Evolutionary conservation across 1,140 invertebrate species (phyloP).

Genomic region (Bombus haemorrhoidalis): DNA sequence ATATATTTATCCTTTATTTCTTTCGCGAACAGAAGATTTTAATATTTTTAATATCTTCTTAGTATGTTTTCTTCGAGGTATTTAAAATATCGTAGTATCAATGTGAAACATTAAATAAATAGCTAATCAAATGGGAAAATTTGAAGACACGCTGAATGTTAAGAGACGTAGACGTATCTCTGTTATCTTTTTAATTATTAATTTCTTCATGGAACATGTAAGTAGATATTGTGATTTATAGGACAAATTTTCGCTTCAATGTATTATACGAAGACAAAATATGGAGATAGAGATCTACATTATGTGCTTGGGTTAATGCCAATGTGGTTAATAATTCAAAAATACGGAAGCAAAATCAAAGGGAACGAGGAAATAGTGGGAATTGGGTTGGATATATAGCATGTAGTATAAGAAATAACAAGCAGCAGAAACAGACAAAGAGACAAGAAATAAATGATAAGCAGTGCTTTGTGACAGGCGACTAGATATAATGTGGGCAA

Average conservation of each 20-base stretch:
- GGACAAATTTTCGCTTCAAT: neutral
- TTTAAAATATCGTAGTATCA: neutral
- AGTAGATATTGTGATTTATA: neutral
- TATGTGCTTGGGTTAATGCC: neutral
- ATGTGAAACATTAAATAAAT: neutral
- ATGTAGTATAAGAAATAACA: neutral
- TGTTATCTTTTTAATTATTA: neutral
- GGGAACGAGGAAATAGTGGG: neutral
- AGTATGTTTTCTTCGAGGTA: neutral
- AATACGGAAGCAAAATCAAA: neutral
- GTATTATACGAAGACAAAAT: neutral
- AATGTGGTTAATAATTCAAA: slow-evolving; percentile 6
- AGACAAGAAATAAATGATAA: neutral
- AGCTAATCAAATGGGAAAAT: too few species aligned
- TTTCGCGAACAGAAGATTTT: too few species aligned
- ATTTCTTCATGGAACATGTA: neutral
- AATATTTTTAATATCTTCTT: neutral
- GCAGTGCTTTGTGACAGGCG: neutral
- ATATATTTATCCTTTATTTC: neutral
- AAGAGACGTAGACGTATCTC: neutral
- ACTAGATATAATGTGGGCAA: neutral
- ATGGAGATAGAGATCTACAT: neutral
- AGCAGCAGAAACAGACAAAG: neutral
- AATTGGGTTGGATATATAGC: neutral
- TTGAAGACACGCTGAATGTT: too few species aligned